phyloP scores from a whole-genome alignment of 2,113 vertebrate genomes.

The Narcine bancroftii region DNA sequence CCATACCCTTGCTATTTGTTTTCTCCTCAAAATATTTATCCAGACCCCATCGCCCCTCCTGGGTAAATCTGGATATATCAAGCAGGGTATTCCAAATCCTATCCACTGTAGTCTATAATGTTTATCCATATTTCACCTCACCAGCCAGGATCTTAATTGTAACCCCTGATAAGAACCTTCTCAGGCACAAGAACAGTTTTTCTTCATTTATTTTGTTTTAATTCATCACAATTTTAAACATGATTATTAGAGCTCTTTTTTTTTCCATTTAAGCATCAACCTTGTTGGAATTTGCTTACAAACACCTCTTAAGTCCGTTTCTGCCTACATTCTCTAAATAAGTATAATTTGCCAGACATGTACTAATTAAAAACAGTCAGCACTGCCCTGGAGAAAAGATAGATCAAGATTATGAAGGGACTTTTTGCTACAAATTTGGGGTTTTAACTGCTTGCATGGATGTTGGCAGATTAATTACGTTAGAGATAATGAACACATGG shows the following conservation, averaged over 20 bases:
- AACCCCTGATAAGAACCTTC: too few relatives aligned
- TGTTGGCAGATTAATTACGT: background rate
- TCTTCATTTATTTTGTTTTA: background rate
- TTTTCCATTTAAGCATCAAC: background rate
- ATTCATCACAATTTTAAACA: background rate
- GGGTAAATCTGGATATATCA: background rate
- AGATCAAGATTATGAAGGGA: background rate
- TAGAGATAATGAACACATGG: background rate
- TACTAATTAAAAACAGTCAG: background rate
- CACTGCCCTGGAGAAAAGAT: background rate
- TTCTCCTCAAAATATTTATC: background rate
- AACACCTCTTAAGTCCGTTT: background rate
- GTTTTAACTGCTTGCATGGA: too few relatives aligned
- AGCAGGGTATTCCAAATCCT: background rate
- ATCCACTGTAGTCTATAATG: background rate
- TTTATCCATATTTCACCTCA: background rate
- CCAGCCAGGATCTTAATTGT: too few relatives aligned
- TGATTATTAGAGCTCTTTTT: background rate
- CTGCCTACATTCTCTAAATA: background rate
- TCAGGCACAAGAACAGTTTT: background rate
- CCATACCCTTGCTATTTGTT: background rate
- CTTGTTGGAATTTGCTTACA: background rate
- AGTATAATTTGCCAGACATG: background rate
- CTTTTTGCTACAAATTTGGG: background rate
- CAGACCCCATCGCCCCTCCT: too few relatives aligned